phyloP scores from a whole-genome alignment of 2,888 invertebrate species.

The Sminthurinus aureus region DNA sequence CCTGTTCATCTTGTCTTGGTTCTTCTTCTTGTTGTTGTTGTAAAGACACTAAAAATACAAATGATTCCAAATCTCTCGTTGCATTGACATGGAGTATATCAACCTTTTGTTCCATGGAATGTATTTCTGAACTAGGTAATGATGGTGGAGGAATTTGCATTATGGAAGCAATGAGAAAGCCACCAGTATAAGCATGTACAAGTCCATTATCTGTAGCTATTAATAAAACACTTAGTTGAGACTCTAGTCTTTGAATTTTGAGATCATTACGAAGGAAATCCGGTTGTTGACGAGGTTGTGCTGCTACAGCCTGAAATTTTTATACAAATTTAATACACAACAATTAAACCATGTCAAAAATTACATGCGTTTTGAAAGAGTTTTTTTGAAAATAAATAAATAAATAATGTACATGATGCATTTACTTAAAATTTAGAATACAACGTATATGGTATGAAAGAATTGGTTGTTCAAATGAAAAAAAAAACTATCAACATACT shows the following conservation, averaged over 20 bases:
- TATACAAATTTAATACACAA: too few species aligned
- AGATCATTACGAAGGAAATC: slow-evolving; percentile 50
- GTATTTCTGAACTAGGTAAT: neutral
- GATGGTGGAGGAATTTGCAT: slow-evolving; percentile 34
- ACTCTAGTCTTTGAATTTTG: slow-evolving; percentile 52
- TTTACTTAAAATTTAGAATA: neutral
- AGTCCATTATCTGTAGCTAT: slow-evolving; percentile 79
- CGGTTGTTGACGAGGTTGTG: slow-evolving; percentile 52
- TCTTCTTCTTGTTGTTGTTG: too few species aligned
- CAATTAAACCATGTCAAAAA: slow-evolving; percentile 9
- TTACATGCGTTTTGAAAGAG: neutral
- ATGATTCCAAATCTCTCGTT: slow-evolving; percentile 46
- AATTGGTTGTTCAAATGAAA: neutral
- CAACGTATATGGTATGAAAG: neutral
- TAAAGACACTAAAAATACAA: slow-evolving; percentile 46
- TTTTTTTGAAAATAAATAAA: neutral
- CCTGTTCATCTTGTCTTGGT: neutral
- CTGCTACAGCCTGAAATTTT: slow-evolving; percentile 47
- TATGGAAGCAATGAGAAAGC: slow-evolving; percentile 51
- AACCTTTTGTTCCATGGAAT: slow-evolving; percentile 19
- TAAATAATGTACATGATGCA: neutral
- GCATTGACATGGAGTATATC: slow-evolving; percentile 47
- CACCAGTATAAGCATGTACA: slow-evolving; percentile 61
- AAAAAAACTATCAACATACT: slow-evolving; percentile 38
- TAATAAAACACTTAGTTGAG: slow-evolving; percentile 74